Percentiles rank a stretch among this genome's conserved stretches.
Evolutionary conservation across 2,113 vertebrate species (phyloP).

Genomic region (Struthidea cinerea): DNA sequence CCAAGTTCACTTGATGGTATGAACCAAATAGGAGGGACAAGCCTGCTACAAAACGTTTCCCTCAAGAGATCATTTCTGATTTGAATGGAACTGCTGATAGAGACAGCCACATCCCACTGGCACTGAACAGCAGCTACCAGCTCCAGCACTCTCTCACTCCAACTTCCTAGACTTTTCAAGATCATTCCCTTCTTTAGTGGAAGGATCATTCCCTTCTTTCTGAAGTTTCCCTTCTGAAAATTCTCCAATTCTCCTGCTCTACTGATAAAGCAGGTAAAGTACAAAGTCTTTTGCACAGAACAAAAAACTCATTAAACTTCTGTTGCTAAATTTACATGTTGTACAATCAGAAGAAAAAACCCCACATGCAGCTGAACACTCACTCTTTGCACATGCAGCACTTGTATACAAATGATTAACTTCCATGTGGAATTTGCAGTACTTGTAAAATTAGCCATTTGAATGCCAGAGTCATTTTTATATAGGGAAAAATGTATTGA

Average conservation of each 20-base stretch:
- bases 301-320: neutral
- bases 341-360: neutral
- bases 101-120: neutral
- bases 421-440: neutral
- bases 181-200: neutral
- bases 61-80: neutral
- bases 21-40: neutral
- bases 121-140: neutral
- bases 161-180: neutral
- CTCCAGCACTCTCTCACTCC: neutral
- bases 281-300: neutral
- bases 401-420: neutral
- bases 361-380: neutral
- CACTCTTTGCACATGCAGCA: neutral
- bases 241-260: neutral
- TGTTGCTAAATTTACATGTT: neutral
- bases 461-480: neutral
- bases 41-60: neutral
- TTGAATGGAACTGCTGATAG: neutral
- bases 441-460: slow-evolving; percentile 19
- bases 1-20: neutral
- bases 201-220: neutral
- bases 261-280: neutral
- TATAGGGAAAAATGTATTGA: neutral
- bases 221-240: neutral